Evolutionary conservation across 2,113 vertebrate species (phyloP).

Genomic region (Dipodomys ordii): DNA sequence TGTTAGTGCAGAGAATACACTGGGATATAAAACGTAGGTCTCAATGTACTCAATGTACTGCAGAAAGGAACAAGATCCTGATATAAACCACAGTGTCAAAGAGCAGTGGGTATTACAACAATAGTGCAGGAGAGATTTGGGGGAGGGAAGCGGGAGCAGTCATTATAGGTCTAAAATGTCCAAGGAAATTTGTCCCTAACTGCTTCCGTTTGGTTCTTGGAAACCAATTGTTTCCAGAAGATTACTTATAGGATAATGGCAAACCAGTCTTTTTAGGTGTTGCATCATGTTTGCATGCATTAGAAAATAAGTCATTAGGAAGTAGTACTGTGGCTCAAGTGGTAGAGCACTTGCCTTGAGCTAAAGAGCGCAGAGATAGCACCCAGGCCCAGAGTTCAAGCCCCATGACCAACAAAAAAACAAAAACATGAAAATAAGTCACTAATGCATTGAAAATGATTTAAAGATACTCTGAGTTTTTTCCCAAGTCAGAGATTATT

Average conservation of each 20-base stretch:
- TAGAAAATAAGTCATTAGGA: not conserved
- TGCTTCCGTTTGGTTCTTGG: not conserved
- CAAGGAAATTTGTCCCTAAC: not conserved
- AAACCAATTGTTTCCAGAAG: not conserved
- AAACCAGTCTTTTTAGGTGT: not conserved
- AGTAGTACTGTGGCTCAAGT: too few species aligned
- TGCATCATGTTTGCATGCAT: not conserved
- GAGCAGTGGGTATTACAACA: too few species aligned
- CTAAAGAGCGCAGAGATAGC: too few species aligned
- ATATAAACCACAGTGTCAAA: not conserved
- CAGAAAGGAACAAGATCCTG: not conserved
- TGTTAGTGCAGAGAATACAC: not conserved
- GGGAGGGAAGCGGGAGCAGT: not conserved
- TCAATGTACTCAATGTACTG: not conserved
- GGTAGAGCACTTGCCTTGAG: too few species aligned
- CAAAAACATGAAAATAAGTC: not conserved
- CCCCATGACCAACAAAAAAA: too few species aligned
- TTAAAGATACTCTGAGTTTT: constrained; percentile 7
- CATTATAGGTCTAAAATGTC: not conserved
- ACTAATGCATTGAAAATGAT: not conserved
- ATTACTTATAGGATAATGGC: not conserved
- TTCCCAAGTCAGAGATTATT: not conserved
- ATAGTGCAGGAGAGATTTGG: too few species aligned
- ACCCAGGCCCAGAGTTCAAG: too few species aligned
- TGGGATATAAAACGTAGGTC: not conserved